These are phyloP conservation scores for Hemaris fuciformis DNA, from an alignment of 2,888 invertebrate species.

Conservation along the genomic window DNA sequence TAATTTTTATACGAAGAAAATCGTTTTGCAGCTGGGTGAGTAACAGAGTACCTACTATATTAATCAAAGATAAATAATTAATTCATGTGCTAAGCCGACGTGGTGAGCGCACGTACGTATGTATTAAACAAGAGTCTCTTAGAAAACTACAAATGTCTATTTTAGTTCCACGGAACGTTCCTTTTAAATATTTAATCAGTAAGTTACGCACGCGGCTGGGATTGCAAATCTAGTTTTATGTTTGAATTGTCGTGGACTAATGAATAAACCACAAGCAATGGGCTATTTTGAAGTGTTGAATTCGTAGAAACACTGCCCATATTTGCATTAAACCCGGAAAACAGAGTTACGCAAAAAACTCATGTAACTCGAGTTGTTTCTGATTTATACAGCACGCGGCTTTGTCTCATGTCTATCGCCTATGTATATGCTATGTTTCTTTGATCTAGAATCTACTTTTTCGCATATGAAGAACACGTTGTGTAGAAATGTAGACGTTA, in stretches of 20 bases:
- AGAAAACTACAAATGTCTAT: not conserved
- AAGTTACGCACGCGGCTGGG: slow-evolving; percentile 1
- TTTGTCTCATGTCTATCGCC: not conserved
- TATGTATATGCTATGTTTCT: too few species aligned
- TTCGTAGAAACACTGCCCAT: not conserved
- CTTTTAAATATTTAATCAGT: slow-evolving; percentile 9
- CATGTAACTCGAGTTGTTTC: not conserved
- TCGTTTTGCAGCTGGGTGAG: too few species aligned
- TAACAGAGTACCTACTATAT: too few species aligned
- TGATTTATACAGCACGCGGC: not conserved
- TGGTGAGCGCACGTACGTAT: not conserved
- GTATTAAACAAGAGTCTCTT: not conserved
- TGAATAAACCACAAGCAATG: not conserved
- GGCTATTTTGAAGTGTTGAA: not conserved
- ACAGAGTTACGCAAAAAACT: not conserved
- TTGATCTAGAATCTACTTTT: too few species aligned
- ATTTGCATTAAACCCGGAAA: not conserved
- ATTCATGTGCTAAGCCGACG: not conserved
- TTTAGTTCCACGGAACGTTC: not conserved
- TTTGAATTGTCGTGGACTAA: not conserved
- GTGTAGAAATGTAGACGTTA: too few species aligned
- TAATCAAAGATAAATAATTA: not conserved
- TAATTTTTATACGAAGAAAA: too few species aligned
- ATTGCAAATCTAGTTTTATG: slow-evolving; percentile 5
- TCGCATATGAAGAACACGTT: too few species aligned